Base-by-base conservation (phyloP, 2,113 vertebrate species). In the Tragelaphus scriptus region DNA sequence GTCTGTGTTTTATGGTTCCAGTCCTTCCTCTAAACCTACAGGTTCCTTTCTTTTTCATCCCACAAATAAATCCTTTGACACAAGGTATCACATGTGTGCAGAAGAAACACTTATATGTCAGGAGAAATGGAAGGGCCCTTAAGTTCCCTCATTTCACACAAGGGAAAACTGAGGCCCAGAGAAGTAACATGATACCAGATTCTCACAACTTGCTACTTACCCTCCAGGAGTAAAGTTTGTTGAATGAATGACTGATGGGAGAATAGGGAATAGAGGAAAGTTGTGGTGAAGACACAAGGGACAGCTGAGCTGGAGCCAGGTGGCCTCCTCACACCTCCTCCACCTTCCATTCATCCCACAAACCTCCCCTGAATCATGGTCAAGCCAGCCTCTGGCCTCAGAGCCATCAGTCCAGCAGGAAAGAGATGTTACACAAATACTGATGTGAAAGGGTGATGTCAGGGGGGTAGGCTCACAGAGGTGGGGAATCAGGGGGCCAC, bases 61-160 rank as follows among this genome's bases (percentile, higher is more conserved):
- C 44, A 59, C 19, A 58, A 96, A 96, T 96, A 98, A 98, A 98
- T 40, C 40, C 44, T 93, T 59, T 56, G 63, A 61, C 16, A 11
- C 1, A 0, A 68, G 6, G 53, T 19, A 32, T 28, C 55, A 2
- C 0, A 14, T n/a, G 0, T 26, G 2, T 63, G 14, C 36, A 65
- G 36, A 85, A 58, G 82, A 21, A 19, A 71, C n/a, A 28, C 12
- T 7, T 21, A 14, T 32, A 26, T 3, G 28, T 82, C 9, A 25
- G 44, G 55, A 65, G 68, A 51, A 59, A 19, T 10, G 44, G 30
- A 77, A n/a, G 59, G 44, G 28, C 13, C 14, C 47, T 75, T 13
- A 17, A 23, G 40, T 51, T 55, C 40, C 4, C 9, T 32, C 4
- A 0, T 79, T 92, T 93, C 61, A 25, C 14, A 9, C 7, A 84